phyloP scores from a whole-genome alignment of 2,888 invertebrate species.

The Dolomedes plantarius region DNA sequence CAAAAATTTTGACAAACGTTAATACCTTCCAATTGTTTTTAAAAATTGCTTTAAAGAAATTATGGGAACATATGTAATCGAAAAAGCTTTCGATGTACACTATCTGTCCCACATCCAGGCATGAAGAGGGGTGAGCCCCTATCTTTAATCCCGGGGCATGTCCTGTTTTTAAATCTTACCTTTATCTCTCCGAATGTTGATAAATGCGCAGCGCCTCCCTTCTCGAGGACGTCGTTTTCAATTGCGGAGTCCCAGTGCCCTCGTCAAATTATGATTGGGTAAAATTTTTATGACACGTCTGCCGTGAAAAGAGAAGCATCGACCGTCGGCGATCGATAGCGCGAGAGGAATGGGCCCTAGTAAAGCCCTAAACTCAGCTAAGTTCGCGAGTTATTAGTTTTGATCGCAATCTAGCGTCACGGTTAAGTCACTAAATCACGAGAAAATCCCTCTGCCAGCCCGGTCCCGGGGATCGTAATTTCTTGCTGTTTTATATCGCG shows the following conservation, averaged over 20 bases:
- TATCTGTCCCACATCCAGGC: no score
- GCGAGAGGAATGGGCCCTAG: not conserved
- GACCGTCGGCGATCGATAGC: not conserved
- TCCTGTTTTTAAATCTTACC: no score
- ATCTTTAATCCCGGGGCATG: no score
- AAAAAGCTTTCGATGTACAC: no score
- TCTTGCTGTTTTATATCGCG: not conserved
- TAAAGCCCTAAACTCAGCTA: not conserved
- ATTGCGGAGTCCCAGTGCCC: not conserved
- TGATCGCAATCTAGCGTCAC: constrained; percentile 48
- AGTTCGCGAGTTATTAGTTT: constrained; percentile 48
- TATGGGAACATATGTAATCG: no score
- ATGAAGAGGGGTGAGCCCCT: no score
- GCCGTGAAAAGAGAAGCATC: not conserved
- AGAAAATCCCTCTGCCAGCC: constrained; percentile 35
- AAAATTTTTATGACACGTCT: constrained; percentile 7
- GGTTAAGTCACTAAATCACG: constrained; percentile 58
- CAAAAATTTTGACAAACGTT: no score
- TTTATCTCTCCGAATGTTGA: no score
- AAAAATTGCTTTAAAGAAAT: no score
- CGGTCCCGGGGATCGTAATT: constrained; percentile 8
- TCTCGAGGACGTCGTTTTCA: not conserved
- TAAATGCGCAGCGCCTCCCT: not conserved
- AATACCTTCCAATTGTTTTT: no score
- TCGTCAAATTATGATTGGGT: not conserved